A percentile compares a stretch with the other conserved stretches of the same genome.
Evolutionary conservation across 2,113 vertebrate genomes (phyloP).

Genomic region (Poecilia latipinna): DNA sequence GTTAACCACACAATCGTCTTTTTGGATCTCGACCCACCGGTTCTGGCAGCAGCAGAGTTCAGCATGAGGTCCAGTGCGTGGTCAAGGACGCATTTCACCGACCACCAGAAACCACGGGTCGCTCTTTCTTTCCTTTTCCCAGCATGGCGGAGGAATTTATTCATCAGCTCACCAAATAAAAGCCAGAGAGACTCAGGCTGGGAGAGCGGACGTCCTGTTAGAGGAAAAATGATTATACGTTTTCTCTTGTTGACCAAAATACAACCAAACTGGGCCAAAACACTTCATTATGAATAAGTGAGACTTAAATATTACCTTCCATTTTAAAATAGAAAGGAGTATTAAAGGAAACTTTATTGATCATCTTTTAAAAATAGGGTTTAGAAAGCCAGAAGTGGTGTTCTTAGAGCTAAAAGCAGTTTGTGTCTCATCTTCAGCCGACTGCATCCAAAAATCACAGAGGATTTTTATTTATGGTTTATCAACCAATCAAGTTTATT

Average conservation of each 20-base stretch:
- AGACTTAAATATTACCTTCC: too few relatives aligned
- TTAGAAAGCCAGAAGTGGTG: too few relatives aligned
- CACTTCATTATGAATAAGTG: too few relatives aligned
- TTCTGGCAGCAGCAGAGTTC: not conserved
- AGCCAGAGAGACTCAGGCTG: not conserved
- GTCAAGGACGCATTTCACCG: not conserved
- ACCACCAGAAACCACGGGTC: not conserved
- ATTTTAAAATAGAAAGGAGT: too few relatives aligned
- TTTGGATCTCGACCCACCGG: not conserved
- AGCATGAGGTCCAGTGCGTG: not conserved
- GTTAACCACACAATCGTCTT: not conserved
- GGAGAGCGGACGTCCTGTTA: not conserved
- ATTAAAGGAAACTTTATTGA: too few relatives aligned
- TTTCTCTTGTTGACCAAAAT: not conserved
- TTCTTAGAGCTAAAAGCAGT: too few relatives aligned
- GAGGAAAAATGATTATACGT: not conserved
- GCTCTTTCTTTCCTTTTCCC: not conserved
- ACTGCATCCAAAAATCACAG: too few relatives aligned
- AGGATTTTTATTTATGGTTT: too few relatives aligned
- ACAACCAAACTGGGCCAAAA: too few relatives aligned
- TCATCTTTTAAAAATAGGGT: too few relatives aligned
- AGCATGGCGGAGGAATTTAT: constrained; percentile 4
- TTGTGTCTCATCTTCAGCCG: too few relatives aligned
- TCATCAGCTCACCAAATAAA: constrained; percentile 8
- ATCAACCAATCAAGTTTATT: too few relatives aligned